These are phyloP conservation scores for Pegoplata infirma DNA, from an alignment of 2,888 invertebrate species.

Conservation along the genomic window DNA sequence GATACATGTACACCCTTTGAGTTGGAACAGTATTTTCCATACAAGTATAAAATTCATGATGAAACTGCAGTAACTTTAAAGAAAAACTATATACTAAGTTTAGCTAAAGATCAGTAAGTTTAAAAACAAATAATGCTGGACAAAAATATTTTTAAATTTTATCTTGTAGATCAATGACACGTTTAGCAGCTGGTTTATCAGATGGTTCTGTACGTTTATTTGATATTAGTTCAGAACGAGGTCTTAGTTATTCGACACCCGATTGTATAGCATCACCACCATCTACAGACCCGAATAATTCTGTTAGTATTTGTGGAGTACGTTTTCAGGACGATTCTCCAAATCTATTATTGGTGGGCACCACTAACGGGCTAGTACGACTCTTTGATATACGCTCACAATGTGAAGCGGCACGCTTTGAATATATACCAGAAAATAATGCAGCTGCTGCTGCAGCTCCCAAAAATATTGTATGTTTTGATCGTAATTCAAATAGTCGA, in stretches of 20 bases:
- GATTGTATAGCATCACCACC: conserved; percentile 50
- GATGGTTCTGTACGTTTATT: conserved; percentile 79
- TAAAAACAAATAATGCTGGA: not conserved
- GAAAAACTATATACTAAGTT: conserved; percentile 81
- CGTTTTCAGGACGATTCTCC: conserved; percentile 71
- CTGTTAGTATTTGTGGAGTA: conserved; percentile 69
- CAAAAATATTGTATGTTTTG: conserved; percentile 85
- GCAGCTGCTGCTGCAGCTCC: conserved; percentile 38
- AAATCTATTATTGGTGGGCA: conserved; percentile 71
- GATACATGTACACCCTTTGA: conserved; percentile 71
- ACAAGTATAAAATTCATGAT: conserved; percentile 69
- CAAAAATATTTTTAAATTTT: not conserved
- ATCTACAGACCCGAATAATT: not conserved
- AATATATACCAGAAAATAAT: conserved; percentile 39
- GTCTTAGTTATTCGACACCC: conserved; percentile 67
- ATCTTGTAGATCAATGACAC: conserved; percentile 71
- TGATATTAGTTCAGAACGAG: conserved; percentile 77
- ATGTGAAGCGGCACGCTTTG: conserved; percentile 74
- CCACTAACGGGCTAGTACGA: conserved; percentile 70
- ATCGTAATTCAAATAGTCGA: conserved; percentile 84
- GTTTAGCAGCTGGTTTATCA: conserved; percentile 79
- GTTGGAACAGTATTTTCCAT: conserved; percentile 69
- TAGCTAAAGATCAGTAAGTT: conserved; percentile 80
- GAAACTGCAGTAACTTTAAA: conserved; percentile 80
- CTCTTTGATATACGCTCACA: conserved; percentile 78